Conservation (phyloP, 2,113 vertebrate genomes). For the Myocastor coypus region DNA sequence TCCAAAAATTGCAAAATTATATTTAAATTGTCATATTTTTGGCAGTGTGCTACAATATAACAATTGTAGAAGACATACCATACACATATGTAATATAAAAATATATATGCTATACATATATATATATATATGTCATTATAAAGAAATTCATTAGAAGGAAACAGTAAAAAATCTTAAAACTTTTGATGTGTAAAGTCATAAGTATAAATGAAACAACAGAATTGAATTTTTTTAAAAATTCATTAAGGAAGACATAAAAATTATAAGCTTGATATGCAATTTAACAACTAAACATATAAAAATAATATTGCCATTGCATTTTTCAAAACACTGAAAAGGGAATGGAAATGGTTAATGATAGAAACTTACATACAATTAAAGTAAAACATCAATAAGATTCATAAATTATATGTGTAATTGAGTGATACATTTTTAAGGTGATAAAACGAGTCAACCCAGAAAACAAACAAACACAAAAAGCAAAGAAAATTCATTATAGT, state of each 20-base stretch:
- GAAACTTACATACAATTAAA: background rate
- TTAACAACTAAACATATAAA: background rate
- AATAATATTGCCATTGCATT: background rate
- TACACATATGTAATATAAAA: background rate
- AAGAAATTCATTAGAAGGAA: background rate
- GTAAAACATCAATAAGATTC: background rate
- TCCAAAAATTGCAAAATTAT: background rate
- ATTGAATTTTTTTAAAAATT: background rate
- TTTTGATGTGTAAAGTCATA: background rate
- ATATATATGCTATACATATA: background rate
- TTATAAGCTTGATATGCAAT: background rate
- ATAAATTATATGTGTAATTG: background rate
- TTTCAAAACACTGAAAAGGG: background rate
- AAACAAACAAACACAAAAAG: background rate
- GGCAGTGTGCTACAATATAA: background rate
- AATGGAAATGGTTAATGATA: background rate
- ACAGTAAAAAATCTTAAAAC: background rate
- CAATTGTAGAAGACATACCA: background rate
- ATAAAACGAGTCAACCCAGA: background rate
- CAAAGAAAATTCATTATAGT: background rate
- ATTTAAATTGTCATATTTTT: background rate
- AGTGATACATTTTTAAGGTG: background rate
- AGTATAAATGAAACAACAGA: background rate
- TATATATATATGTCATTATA: background rate
- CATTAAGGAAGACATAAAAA: background rate